Conservation (phyloP, 2,888 invertebrate genomes). For the Charanyca ferruginea region DNA sequence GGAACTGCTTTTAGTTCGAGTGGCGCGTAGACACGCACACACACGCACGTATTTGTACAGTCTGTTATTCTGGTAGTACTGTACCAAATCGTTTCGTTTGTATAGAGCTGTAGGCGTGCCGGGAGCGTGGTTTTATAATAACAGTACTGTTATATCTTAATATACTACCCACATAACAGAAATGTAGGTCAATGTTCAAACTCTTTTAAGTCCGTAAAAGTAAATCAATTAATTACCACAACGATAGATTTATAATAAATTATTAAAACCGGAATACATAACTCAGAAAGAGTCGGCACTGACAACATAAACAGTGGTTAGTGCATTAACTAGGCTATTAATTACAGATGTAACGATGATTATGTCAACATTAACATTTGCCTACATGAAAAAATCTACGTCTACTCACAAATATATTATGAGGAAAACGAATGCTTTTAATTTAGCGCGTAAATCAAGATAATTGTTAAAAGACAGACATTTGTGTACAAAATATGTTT, state of each 20-base stretch:
- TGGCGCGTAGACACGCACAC: no score
- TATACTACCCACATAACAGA: not conserved
- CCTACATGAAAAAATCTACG: not conserved
- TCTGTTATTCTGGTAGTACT: no score
- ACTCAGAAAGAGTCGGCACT: conserved; percentile 2
- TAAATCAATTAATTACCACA: conserved; percentile 27
- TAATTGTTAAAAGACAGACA: not conserved
- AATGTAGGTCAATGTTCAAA: conserved; percentile 28
- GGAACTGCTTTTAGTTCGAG: no score
- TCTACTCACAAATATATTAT: no score
- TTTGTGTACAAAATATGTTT: not conserved
- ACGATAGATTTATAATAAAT: conserved; percentile 17
- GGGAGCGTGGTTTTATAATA: conserved; percentile 14
- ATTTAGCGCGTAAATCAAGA: no score
- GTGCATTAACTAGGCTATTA: conserved; percentile 2
- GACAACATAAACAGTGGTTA: conserved; percentile 11
- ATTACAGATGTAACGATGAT: conserved; percentile 2
- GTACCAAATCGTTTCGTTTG: no score
- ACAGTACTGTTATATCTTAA: conserved; percentile 1
- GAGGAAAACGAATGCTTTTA: not conserved
- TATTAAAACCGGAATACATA: conserved; percentile 10
- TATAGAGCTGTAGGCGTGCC: no score
- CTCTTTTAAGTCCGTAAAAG: conserved; percentile 16
- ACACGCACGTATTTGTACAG: no score
- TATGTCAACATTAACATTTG: not conserved